A percentile compares a stretch with the other conserved stretches of the same genome.
phyloP scores from a whole-genome alignment of 2,113 vertebrate species.

The Pholis gunnellus region DNA sequence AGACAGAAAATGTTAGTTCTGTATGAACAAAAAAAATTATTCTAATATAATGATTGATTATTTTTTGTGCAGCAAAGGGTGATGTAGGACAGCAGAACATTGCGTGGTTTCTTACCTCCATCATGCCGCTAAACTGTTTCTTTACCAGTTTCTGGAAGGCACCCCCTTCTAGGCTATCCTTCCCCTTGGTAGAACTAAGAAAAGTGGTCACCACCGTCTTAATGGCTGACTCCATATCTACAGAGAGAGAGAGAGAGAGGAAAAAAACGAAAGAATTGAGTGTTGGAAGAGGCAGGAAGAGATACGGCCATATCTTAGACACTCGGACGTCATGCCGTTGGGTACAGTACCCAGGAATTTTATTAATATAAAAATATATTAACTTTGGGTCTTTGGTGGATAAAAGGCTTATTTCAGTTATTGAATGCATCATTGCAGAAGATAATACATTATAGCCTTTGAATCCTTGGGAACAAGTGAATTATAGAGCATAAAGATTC shows the following conservation, averaged over 20 bases:
- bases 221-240: conserved; percentile 81
- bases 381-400: background rate
- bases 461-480: background rate
- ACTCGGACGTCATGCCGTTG: conserved; percentile 8
- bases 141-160: conserved; percentile 77
- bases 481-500: conserved; percentile 3
- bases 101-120: conserved; percentile 69
- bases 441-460: conserved; percentile 4
- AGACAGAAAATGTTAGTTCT: background rate
- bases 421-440: conserved; percentile 8
- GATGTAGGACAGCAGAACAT: background rate
- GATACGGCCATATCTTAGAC: conserved; percentile 36
- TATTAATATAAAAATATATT: conserved; percentile 18
- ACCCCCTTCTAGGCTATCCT: conserved; percentile 65
- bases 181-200: conserved; percentile 65
- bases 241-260: conserved; percentile 39
- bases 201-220: conserved; percentile 78
- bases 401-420: conserved; percentile 15
- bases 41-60: background rate
- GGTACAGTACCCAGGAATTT: background rate
- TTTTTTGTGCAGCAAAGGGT: background rate
- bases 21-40: background rate
- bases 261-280: conserved; percentile 23
- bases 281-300: background rate
- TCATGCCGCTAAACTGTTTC: conserved; percentile 70